Evolutionary conservation across 2,888 invertebrate genomes (phyloP).

Genomic region (Periphyllus acericola): DNA sequence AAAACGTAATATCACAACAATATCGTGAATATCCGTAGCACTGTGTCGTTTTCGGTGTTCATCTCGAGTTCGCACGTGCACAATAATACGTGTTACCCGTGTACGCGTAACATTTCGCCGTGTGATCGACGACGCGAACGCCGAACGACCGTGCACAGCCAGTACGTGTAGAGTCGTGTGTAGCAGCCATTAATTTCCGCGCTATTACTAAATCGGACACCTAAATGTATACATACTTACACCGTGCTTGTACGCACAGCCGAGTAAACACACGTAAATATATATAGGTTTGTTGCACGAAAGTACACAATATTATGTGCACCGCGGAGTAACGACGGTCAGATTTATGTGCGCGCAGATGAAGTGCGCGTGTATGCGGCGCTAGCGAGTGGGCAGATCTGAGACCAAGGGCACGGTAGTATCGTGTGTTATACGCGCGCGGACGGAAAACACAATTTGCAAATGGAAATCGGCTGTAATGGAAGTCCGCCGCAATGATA

Average conservation of each 20-base stretch:
- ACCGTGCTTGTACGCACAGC: not conserved
- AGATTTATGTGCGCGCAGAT: not conserved
- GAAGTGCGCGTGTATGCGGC: not conserved
- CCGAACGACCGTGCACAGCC: too few species aligned
- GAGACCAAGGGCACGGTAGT: conserved; percentile 20
- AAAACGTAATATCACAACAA: too few species aligned
- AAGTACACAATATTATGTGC: not conserved
- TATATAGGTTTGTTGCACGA: not conserved
- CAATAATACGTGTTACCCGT: too few species aligned
- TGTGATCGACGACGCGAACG: too few species aligned
- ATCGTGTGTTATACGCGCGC: not conserved
- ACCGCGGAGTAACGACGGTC: not conserved
- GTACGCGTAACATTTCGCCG: too few species aligned
- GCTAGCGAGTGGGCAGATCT: not conserved
- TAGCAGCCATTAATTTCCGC: not conserved
- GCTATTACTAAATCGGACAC: too few species aligned
- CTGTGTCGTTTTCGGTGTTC: too few species aligned
- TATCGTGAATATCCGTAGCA: too few species aligned
- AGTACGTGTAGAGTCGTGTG: not conserved
- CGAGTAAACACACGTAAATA: not conserved
- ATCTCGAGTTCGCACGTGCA: too few species aligned
- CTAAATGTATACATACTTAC: not conserved
- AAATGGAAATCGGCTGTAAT: conserved; percentile 29
- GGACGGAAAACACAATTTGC: conserved; percentile 30
- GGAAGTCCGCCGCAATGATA: not conserved